These are phyloP conservation scores for Pogonocherus hispidulus DNA, from an alignment of 2,888 invertebrate species.

Conservation along the genomic window DNA sequence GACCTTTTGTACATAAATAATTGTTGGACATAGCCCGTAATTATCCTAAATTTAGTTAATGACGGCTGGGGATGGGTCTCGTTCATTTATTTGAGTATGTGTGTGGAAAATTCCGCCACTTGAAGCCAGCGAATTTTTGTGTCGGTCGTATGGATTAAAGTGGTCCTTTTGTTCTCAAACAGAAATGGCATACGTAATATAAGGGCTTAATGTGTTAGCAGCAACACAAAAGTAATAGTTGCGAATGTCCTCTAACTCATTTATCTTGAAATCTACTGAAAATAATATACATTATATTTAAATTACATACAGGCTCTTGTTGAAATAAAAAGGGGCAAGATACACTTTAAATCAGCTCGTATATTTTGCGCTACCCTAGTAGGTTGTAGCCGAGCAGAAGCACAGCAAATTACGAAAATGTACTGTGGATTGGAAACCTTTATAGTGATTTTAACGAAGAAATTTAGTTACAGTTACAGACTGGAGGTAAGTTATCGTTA, in stretches of 20 bases:
- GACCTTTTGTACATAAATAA: conserved; percentile 1
- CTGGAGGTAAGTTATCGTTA: too few relatives aligned
- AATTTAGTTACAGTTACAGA: too few relatives aligned
- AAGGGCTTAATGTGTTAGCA: background rate
- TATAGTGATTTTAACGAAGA: too few relatives aligned
- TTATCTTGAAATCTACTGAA: too few relatives aligned
- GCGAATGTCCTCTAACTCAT: background rate
- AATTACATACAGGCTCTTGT: too few relatives aligned
- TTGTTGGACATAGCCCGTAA: background rate
- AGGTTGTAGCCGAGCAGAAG: too few relatives aligned
- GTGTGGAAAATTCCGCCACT: background rate
- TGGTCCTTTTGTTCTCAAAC: background rate
- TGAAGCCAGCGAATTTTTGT: background rate
- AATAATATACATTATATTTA: too few relatives aligned
- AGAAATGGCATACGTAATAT: background rate
- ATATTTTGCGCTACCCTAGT: too few relatives aligned
- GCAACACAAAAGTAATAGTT: background rate
- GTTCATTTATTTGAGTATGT: background rate
- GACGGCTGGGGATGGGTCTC: background rate
- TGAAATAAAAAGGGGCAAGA: too few relatives aligned
- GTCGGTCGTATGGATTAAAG: background rate
- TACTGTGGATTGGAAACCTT: too few relatives aligned
- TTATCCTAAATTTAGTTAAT: conserved; percentile 1
- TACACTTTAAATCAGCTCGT: too few relatives aligned
- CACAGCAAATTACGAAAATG: too few relatives aligned